Evolutionary conservation across 1,140 invertebrate species (phyloP).

Genomic region (Procambarus virginalis): DNA sequence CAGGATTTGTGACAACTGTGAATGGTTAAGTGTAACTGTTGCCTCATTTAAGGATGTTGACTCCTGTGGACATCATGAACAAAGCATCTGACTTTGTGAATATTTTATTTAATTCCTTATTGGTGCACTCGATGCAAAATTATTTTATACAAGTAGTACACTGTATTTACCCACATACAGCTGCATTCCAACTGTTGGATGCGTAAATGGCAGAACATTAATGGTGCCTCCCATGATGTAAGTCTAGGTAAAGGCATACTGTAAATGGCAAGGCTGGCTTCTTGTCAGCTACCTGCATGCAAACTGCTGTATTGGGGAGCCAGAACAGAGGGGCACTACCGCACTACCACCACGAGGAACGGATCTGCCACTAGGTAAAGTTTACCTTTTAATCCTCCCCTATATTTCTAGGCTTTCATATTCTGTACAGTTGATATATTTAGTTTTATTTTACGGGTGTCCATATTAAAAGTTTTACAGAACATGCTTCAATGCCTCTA

Average conservation of each 20-base stretch:
- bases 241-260: not conserved
- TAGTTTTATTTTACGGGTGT: conserved; percentile 34
- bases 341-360: conserved; percentile 3
- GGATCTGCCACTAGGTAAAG: conserved; percentile 27
- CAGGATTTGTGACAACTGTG: conserved; percentile 5
- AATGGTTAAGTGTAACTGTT: conserved; percentile 20
- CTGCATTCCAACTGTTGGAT: conserved; percentile 12
- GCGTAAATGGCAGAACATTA: not conserved
- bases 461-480: conserved; percentile 51
- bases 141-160: conserved; percentile 15
- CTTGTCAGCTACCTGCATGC: not conserved
- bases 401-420: conserved; percentile 41
- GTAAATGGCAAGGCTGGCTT: conserved; percentile 1
- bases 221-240: not conserved
- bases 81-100: conserved; percentile 17
- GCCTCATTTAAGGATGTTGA: not conserved
- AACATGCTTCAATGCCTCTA: conserved; percentile 18
- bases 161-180: conserved; percentile 11
- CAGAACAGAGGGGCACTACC: not conserved
- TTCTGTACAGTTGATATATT: conserved; percentile 33
- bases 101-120: conserved; percentile 9
- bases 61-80: not conserved
- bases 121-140: conserved; percentile 10
- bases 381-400: conserved; percentile 15
- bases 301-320: conserved; percentile 5